phyloP scores from a whole-genome alignment of 2,888 invertebrate species.

The Boloria euphrosyne region DNA sequence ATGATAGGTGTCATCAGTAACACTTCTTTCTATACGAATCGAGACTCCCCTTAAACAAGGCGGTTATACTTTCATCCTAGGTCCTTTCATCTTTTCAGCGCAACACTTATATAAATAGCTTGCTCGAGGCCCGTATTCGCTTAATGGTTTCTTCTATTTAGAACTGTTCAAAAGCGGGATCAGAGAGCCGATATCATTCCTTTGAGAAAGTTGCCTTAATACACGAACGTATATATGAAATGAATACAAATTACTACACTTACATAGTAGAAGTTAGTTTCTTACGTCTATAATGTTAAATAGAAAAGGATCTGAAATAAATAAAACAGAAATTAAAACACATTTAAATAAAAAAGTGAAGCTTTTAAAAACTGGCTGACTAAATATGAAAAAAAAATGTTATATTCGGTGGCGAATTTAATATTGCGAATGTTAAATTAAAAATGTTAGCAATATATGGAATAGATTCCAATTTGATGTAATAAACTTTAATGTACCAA shows the following conservation, averaged over 20 bases:
- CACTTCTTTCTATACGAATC: slow-evolving; percentile 1
- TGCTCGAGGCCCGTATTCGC: slow-evolving; percentile 28
- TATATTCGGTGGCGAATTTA: too few relatives aligned
- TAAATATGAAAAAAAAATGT: too few relatives aligned
- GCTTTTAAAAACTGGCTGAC: too few relatives aligned
- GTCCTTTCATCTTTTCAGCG: slow-evolving; percentile 35
- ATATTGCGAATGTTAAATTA: too few relatives aligned
- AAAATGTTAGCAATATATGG: too few relatives aligned
- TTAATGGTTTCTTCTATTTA: slow-evolving; percentile 31
- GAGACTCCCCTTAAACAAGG: slow-evolving; percentile 22
- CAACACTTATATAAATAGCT: slow-evolving; percentile 35
- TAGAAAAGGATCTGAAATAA: too few relatives aligned
- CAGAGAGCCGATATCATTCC: slow-evolving; percentile 12
- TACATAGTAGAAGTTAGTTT: too few relatives aligned
- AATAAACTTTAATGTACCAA: not conserved
- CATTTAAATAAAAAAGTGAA: too few relatives aligned
- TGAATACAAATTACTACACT: too few relatives aligned
- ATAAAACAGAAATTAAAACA: too few relatives aligned
- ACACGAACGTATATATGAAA: not conserved
- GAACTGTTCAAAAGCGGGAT: slow-evolving; percentile 24
- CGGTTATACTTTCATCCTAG: slow-evolving; percentile 19
- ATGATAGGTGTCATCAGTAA: not conserved
- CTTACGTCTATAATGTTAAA: too few relatives aligned
- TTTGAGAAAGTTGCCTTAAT: slow-evolving; percentile 16
- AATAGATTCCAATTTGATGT: too few relatives aligned